Evolutionary conservation across 2,888 invertebrate genomes (phyloP), one percentile per base, ranked within the genome.

Genomic region (Periphyllus acericola): DNA sequence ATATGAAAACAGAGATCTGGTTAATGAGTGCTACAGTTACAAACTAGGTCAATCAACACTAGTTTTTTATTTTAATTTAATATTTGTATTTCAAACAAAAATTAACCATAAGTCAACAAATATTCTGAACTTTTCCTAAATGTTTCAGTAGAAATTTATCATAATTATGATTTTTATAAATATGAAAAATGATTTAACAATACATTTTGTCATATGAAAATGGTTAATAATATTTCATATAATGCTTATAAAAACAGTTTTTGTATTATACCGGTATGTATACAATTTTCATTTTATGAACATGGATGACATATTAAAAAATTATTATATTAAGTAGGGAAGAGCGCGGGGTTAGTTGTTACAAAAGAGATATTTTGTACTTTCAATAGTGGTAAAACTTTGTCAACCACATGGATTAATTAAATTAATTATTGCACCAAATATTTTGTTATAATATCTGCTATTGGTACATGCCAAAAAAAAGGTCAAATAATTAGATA

Each of bases 331-430:
- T n/a, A n/a, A n/a, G 46, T 46, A 46, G 9, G 75, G 55, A n/a
- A n/a, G 78, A 52, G 52, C n/a, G n/a, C 32, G 78, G 78, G 55
- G 78, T 55, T 14, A 78, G 55, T 78, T 46, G 55, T 78, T 78
- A 78, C 55, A 34, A 78, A 55, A 32, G 25, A 25, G 11, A 32
- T 78, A 78, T 55, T 55, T 52, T 55, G 25, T 4, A 78, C 55
- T 52, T 55, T 32, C 21, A 78, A 34, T 25, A 32, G 5, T 78
- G 78, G 55, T 78, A 55, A 21, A 0, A 32, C 78, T 55, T 32
- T 78, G 4, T 9, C 55, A 17, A 0, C 3, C 55, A 55, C 32
- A 52, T 52, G 21, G 34, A 55, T 78, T 55, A 34, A 17, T 55
- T 3, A 55, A 55, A 78, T 9, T 32, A 55, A 32, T 78, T 34